Evolutionary conservation across 2,113 vertebrate genomes (phyloP), one percentile per base, ranked within the genome.

Genomic region (Tachysurus fulvidraco): DNA sequence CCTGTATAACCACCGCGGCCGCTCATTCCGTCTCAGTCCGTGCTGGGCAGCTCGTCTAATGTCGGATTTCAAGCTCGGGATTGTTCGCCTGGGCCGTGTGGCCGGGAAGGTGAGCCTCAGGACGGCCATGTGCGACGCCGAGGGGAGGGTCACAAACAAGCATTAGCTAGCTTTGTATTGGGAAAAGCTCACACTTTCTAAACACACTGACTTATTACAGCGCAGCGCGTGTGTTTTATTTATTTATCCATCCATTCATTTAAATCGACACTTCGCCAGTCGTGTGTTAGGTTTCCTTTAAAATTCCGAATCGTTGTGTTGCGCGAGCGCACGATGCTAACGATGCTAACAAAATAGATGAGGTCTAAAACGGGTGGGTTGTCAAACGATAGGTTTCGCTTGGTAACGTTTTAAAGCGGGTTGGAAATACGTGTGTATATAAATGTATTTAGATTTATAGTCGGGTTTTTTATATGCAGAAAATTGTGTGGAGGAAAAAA

Each of bases 1-100:
- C 87, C 87, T 41, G 73, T 83, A 65, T 25, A 89, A 89, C 77
- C 67, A 77, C 57, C 82, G 77, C 62, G 89, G 88, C 86, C 89
- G 90, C 88, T 64, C 83, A 69, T 69, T 46, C 88, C 85, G 54
- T 88, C 85, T 89, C 88, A 54, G 44, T 50, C 82, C 67, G 87
- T 87, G 88, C 80, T 88, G 82, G 85, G 79, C 88, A 88, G 90
- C 89, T 87, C 86, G 93, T 93, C 95, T 94, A 93, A 98, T 98
- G 97, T 97, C 97, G 93, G 97, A 98, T 93, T 97, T 98, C 94
- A 97, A 98, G 95, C 94, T 98, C 86, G 97, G 97, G 89, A 98
- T 98, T 93, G 97, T 98, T 89, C 96, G 97, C 92, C 97, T 98
- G 93, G 97, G 97, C 95, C 97, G 97, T 94, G 97, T 98, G 96